These are phyloP conservation scores for Sclerurus mexicanus DNA, from an alignment of 2,113 vertebrate genomes.

Conservation along the genomic window DNA sequence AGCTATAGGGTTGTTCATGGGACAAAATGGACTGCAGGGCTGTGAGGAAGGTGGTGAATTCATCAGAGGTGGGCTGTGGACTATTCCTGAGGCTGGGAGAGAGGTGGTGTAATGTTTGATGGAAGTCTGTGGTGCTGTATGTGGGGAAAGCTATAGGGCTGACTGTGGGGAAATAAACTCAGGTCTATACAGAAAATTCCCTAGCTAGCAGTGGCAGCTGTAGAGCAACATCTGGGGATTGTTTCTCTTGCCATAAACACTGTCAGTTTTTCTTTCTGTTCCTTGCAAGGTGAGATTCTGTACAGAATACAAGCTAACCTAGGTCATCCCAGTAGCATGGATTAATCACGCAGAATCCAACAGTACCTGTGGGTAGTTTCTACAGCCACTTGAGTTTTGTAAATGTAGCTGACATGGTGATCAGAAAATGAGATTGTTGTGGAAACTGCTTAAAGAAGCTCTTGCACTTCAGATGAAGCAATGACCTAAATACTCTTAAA, in stretches of 20 bases:
- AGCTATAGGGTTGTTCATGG: neutral
- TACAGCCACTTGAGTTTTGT: neutral
- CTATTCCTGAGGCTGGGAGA: neutral
- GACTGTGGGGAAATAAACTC: neutral
- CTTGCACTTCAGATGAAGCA: neutral
- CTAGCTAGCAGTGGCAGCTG: neutral
- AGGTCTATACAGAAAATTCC: neutral
- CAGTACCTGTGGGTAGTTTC: neutral
- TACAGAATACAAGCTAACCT: neutral
- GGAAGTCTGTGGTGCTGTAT: neutral
- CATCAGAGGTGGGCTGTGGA: neutral
- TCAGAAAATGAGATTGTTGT: neutral
- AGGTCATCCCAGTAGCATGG: neutral
- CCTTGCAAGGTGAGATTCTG: neutral
- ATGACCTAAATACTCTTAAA: constrained; percentile 6
- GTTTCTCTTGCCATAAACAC: neutral
- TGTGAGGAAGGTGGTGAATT: neutral
- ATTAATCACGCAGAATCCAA: neutral
- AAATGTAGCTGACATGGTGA: neutral
- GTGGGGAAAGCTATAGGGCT: neutral
- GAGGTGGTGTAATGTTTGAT: neutral
- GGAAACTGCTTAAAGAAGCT: neutral
- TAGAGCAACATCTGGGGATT: neutral
- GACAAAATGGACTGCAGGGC: neutral
- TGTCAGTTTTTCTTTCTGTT: neutral